These are phyloP conservation scores for Lacerta bilineata DNA, from an alignment of 2,797 vertebrate species.

Conservation along the genomic window DNA sequence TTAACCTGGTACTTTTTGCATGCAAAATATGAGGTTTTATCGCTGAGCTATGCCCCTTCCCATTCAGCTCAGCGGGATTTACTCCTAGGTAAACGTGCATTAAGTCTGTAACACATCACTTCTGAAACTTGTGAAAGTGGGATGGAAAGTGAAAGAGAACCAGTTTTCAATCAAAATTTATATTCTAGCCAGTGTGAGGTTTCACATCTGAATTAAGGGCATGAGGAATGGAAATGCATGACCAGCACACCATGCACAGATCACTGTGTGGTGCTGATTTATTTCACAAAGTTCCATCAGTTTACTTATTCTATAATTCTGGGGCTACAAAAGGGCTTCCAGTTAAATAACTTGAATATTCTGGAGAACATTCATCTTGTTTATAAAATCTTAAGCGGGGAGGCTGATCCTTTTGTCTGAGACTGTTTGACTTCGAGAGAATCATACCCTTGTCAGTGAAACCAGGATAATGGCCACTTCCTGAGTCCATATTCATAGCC, in stretches of 20 bases:
- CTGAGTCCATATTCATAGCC: not conserved
- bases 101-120: not conserved
- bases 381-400: not conserved
- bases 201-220: not conserved
- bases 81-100: not conserved
- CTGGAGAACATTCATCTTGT: not conserved
- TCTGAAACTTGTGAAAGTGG: not conserved
- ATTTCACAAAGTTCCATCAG: too few species aligned
- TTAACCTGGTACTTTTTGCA: not conserved
- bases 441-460: not conserved
- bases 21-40: not conserved
- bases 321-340: too few species aligned
- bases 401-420: not conserved
- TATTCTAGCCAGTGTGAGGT: not conserved
- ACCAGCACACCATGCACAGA: not conserved
- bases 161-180: not conserved
- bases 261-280: not conserved
- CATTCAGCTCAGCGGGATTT: not conserved
- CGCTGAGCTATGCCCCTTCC: too few species aligned
- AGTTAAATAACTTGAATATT: too few species aligned
- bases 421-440: not conserved
- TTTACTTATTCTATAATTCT: too few species aligned
- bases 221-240: not conserved
- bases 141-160: not conserved
- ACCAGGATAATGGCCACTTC: not conserved